These are phyloP conservation scores for Coleophora deauratella DNA, from an alignment of 2,888 invertebrate species.

Conservation along the genomic window DNA sequence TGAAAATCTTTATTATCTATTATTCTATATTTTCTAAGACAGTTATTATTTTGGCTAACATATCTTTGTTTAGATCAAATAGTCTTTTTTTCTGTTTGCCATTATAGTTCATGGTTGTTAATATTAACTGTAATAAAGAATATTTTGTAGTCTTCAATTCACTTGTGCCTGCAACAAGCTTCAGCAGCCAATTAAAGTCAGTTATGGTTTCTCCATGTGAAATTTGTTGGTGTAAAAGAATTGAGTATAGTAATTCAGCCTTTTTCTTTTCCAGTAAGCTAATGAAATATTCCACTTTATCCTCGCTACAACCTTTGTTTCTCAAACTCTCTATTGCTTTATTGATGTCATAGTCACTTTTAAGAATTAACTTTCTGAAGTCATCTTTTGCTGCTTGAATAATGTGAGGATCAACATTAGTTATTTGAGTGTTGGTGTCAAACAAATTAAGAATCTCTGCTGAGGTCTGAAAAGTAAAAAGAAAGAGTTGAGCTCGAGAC, in stretches of 20 bases:
- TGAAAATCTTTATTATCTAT: too few species aligned
- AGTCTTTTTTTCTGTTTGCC: slow-evolving; percentile 22
- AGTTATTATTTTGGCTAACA: slow-evolving; percentile 37
- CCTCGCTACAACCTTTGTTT: slow-evolving; percentile 25
- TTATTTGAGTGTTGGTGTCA: slow-evolving; percentile 6
- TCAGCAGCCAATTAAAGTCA: slow-evolving; percentile 45
- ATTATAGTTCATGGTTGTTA: slow-evolving; percentile 29
- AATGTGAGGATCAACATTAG: slow-evolving; percentile 13
- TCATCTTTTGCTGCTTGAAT: slow-evolving; percentile 28
- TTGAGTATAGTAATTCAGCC: slow-evolving; percentile 29
- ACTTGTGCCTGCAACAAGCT: slow-evolving; percentile 46
- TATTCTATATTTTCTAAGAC: slow-evolving; percentile 29
- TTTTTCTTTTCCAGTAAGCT: slow-evolving; percentile 27
- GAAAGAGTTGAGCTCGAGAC: neutral
- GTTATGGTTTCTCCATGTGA: slow-evolving; percentile 32
- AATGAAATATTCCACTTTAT: slow-evolving; percentile 24
- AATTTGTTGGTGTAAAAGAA: slow-evolving; percentile 34
- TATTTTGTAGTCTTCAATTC: slow-evolving; percentile 41
- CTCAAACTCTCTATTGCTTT: slow-evolving; percentile 21
- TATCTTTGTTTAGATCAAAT: slow-evolving; percentile 45
- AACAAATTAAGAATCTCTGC: slow-evolving; percentile 32
- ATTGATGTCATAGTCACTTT: slow-evolving; percentile 27
- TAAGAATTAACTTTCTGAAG: slow-evolving; percentile 26
- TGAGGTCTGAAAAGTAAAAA: slow-evolving; percentile 24
- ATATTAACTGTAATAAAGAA: slow-evolving; percentile 38